Base-by-base conservation (phyloP, 2,113 vertebrate genomes). In the Clarias batrachus region DNA sequence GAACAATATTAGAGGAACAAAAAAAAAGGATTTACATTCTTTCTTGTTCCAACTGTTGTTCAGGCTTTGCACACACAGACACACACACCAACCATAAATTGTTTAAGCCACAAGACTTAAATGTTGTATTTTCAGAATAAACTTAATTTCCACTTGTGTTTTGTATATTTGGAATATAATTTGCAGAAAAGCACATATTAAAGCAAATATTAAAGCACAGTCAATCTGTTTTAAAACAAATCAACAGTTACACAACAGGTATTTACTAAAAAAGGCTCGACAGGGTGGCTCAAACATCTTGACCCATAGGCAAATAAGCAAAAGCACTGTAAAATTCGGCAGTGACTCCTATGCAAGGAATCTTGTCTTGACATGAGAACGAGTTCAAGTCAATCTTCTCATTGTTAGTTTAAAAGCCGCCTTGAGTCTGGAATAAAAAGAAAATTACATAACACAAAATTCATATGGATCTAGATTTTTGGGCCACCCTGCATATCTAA, bases 21-120 rank as follows among this genome's bases (percentile, higher is more conserved):
- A 54, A 48, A 48, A 10, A 70, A 63, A 84, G 65, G 82, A 77
- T 84, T 86, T 74, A 87, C 77, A 87, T 89, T 89, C 82, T 56
- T 37, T 57, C 62, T 23, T 25, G 54, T 70, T 76, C 23, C 77
- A 85, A 85, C 77, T 87, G 73, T 63, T 84, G 85, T 41, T 84
- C 30, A 74, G 37, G 59, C 79, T 82, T 60, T 71, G 57, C 66
- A 81, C 59, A 81, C 8, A 13, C 30, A 33, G 30, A 33, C 57
- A 63, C 37, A 81, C 30, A 52, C 48, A 48, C 48, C 6, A 8
- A 48, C 7, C 7, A 48, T 8, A 48, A 7, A 48, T 48, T 6
- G 7, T 48, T 48, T 8, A 48, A 48, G 48, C 48, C 48, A 48
- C 48, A 48, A 48, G 48, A 48, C 3, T 5, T 3, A 41, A 48